Base-by-base conservation (phyloP, 2,888 invertebrate species). In the Archaeoteleia sp. region DNA sequence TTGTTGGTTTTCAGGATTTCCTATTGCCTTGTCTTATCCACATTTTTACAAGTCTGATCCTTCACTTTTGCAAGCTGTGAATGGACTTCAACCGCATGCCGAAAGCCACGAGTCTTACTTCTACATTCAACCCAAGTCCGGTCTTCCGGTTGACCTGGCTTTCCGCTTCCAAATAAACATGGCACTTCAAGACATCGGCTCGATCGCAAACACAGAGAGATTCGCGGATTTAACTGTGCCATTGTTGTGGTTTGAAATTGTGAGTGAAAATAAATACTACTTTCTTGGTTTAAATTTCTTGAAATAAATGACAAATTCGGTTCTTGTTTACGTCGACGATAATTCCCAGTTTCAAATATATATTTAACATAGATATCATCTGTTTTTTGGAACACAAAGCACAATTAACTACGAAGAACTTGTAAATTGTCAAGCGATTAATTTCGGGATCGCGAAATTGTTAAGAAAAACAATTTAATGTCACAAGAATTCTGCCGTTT, bases 221-320 rank as follows among this genome's bases (percentile, higher is more conserved):
- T 94, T 95, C 79, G 87, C 91, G 46, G 87, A 94, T 73, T 87
- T 93, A 82, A 90, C 93, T 7, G 86, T 95, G 1, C 96, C 96
- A 0, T 87, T 95, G 80, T 86, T 95, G 1, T 96, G 95, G 95
- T 94, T 94, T 72, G 95, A 95, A 89, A 94, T 94, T 81, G 95
- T 95, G 89, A 93, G 94, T 91, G 37, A 12, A 14, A 39, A 4
- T n/a, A 6, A 20, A 29, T 13, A 29, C 17, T 8, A 9, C 4
- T 23, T 40, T 17, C 4, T 20, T 2, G 2, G 20, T 20, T n/a
- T 32, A 29, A 14, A 35, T 23, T 34, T 12, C 20, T n/a, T n/a
- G n/a, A n/a, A n/a, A n/a, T n/a, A n/a, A n/a, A n/a, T n/a, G n/a
- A n/a, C n/a, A n/a, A n/a, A n/a, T n/a, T n/a, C n/a, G n/a, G n/a